Percentiles rank a stretch among this genome's conserved stretches.
Evolutionary conservation across 2,888 invertebrate species (phyloP).

Genomic region (Selenia dentaria): DNA sequence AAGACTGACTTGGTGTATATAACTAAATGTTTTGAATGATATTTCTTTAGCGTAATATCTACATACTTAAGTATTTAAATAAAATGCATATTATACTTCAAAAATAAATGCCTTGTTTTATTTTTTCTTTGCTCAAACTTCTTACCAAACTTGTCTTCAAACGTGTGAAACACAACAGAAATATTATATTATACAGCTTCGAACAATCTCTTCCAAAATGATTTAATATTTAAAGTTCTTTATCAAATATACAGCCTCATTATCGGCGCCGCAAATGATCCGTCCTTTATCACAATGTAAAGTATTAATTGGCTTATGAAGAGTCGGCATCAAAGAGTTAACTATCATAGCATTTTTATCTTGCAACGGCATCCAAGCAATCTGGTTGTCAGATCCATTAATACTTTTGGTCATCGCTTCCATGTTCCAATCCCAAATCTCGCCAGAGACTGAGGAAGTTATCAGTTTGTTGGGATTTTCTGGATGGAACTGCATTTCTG

Average conservation of each 20-base stretch:
- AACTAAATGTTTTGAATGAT: slow-evolving; percentile 57
- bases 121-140: too few species aligned
- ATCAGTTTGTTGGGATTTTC: slow-evolving; percentile 93
- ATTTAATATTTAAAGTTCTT: slow-evolving; percentile 84
- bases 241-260: slow-evolving; percentile 94
- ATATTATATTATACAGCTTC: too few species aligned
- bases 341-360: slow-evolving; percentile 89
- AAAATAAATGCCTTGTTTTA: slow-evolving; percentile 20
- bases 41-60: slow-evolving; percentile 65
- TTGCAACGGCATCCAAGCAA: slow-evolving; percentile 89
- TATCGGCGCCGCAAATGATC: slow-evolving; percentile 93
- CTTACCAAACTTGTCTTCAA: too few species aligned
- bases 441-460: slow-evolving; percentile 92
- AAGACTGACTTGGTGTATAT: slow-evolving; percentile 84
- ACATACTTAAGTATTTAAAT: slow-evolving; percentile 30
- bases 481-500: slow-evolving; percentile 95
- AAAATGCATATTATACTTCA: slow-evolving; percentile 29
- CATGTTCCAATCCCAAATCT: slow-evolving; percentile 96
- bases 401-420: slow-evolving; percentile 75
- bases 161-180: too few species aligned
- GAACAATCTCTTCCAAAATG: too few species aligned
- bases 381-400: slow-evolving; percentile 60
- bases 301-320: slow-evolving; percentile 92
- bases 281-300: slow-evolving; percentile 91
- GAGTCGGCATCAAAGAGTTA: slow-evolving; percentile 88